A percentile compares a stretch with the other conserved stretches of the same genome.
Evolutionary conservation across 2,888 invertebrate species (phyloP).

Genomic region (Gymnoscelis rufifasciata): DNA sequence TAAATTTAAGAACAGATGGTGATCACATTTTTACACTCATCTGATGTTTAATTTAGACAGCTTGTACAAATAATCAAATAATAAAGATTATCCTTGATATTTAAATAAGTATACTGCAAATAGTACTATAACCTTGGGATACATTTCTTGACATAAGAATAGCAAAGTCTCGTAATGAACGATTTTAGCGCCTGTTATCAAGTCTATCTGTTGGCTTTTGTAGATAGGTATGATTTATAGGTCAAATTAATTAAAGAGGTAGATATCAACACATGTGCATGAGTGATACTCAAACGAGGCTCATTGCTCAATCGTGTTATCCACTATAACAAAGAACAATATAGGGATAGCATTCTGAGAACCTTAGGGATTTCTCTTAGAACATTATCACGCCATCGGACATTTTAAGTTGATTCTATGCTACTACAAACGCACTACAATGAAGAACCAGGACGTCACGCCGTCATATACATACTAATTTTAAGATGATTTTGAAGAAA

Average conservation of each 20-base stretch:
- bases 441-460: no score
- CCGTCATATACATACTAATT: no score
- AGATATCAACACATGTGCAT: neutral
- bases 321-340: no score
- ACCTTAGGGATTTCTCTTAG: no score
- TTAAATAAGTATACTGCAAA: slow-evolving; percentile 7
- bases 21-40: slow-evolving; percentile 6
- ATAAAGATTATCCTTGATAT: slow-evolving; percentile 16
- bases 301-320: neutral
- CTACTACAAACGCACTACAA: no score
- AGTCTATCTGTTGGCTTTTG: slow-evolving; percentile 1
- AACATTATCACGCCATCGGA: no score
- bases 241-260: neutral
- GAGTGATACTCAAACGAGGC: no score
- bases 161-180: neutral
- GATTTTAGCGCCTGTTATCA: neutral
- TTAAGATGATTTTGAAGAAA: no score
- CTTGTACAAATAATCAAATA: slow-evolving; percentile 19
- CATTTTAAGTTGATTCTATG: no score
- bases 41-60: neutral
- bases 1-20: slow-evolving; percentile 11
- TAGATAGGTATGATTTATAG: slow-evolving; percentile 1
- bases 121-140: slow-evolving; percentile 10
- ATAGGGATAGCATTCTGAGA: no score
- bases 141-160: slow-evolving; percentile 1